Base-by-base conservation (phyloP, 2,888 invertebrate genomes). In the Scaeva pyrastri region DNA sequence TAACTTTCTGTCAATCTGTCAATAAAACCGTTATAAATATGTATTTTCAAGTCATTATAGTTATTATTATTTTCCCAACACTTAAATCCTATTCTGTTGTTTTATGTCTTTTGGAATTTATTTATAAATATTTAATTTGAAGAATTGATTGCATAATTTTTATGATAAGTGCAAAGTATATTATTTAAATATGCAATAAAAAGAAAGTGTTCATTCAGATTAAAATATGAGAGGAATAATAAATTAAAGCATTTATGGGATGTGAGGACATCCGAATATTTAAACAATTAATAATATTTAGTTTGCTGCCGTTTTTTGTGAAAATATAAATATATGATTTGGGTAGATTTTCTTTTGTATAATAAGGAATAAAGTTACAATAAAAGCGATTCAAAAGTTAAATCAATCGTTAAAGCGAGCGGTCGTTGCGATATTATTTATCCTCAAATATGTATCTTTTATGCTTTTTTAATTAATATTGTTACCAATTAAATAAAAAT, bases 391-490 rank as follows among this genome's bases (percentile, higher is more conserved):
- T 56, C 52, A 62, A 64, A 43, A 48, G 31, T 36, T 72, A 79
- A 50, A 56, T 56, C 58, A 66, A 66, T 66, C 31, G 58, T 78
- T 52, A n/a, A n/a, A n/a, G n/a, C 36, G 8, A 64, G 50, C 31
- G 31, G 3, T 55, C 26, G 41, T 66, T 50, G 71, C 41, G 36
- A 55, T 70, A 16, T 74, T n/a, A 16, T 60, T 31, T 21, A 64
- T 64, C 72, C 50, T 82, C 64, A 82, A 72, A 72, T 82, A 72
- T 82, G 81, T 81, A 81, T 71, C 75, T 66, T 81, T 74, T 23
- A 26, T 62, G 62, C 7, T 26, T 36, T 50, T 60, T 58, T 26
- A 23, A 41, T 21, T 45, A 66, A 2, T 55, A 52, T 36, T 68
- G n/a, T 60, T 14, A 66, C 60, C 50, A 68, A 36, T 60, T 39